These are phyloP conservation scores for Cataglyphis albicans DNA, from an alignment of 2,888 invertebrate genomes.

Conservation along the genomic window DNA sequence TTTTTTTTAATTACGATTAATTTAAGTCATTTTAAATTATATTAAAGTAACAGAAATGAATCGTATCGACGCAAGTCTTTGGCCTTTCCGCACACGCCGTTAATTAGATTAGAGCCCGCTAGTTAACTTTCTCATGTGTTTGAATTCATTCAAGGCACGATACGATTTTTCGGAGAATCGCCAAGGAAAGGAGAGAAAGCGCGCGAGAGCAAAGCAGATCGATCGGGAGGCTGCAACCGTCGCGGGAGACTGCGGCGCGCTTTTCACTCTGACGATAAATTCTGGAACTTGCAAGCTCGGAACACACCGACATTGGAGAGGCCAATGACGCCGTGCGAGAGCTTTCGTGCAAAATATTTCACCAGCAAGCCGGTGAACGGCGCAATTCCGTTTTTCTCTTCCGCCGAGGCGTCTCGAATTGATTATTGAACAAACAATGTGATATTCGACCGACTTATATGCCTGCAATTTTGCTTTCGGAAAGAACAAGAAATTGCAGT, in stretches of 20 bases:
- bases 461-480: constrained; percentile 12
- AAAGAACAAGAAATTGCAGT: constrained; percentile 18
- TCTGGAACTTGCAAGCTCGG: constrained; percentile 62
- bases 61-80: neutral
- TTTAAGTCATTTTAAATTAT: neutral
- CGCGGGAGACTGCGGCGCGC: constrained; percentile 56
- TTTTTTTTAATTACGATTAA: neutral
- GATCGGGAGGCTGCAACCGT: constrained; percentile 65
- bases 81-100: neutral
- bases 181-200: constrained; percentile 31
- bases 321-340: constrained; percentile 15
- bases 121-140: neutral
- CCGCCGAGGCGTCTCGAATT: constrained; percentile 76
- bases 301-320: constrained; percentile 35
- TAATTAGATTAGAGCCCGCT: constrained; percentile 13
- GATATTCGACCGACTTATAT: constrained; percentile 66
- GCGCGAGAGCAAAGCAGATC: constrained; percentile 63
- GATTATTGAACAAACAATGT: constrained; percentile 82
- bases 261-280: constrained; percentile 74
- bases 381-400: constrained; percentile 65
- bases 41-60: neutral
- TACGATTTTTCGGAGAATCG: constrained; percentile 57
- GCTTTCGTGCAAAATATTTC: constrained; percentile 78
- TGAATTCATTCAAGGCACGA: neutral
- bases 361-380: constrained; percentile 72